Base-by-base conservation (phyloP, 2,113 vertebrate genomes). In the Amblyopsis rosae region DNA sequence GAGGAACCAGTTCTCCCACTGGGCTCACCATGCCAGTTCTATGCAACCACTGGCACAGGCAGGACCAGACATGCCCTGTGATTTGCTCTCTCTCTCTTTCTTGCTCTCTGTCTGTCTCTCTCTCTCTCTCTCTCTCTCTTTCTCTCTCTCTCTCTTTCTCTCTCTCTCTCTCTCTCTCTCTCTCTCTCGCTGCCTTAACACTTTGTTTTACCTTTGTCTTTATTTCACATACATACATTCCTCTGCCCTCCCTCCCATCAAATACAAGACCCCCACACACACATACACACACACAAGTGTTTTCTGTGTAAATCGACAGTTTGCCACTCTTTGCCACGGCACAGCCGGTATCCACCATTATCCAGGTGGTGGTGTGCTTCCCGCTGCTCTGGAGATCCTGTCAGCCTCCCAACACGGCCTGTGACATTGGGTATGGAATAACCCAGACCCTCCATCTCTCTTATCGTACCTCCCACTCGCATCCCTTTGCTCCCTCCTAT, bases 1-100 rank as follows among this genome's bases (percentile, higher is more conserved):
- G 62, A 56, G 47, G 54, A 62, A 66, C 12, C 10, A 9, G 10
- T 62, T 66, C 46, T 70, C 63, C 76, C 84, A 75, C 80, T 86
- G 60, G 80, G 81, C 71, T 62, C 45, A 54, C 9, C 7, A 41
- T 66, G 46, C 46, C 65, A 47, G 13, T 12, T 60, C 33, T 48
- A 26, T 55, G 10, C 47, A 58, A 73, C 51, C 69, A 61, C 62
- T 51, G 32, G 2, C 12, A 59, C 50, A 47, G 50, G 35, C 19
- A 41, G 17, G 68, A 62, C 35, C 57, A 75, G 17, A 64, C 56
- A n/a, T 71, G 45, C 26, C 12, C 8, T 4, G 50, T 12, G 12
- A 54, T 15, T 16, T 54, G 12, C 59, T 47, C n/a, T 19, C 16
- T 15, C 54, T 10, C 16, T n/a, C n/a, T n/a, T n/a, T n/a, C n/a